A percentile compares a stretch with the other conserved stretches of the same genome.
Evolutionary conservation across 2,888 invertebrate genomes (phyloP).

Genomic region (Pyrrhia umbra): DNA sequence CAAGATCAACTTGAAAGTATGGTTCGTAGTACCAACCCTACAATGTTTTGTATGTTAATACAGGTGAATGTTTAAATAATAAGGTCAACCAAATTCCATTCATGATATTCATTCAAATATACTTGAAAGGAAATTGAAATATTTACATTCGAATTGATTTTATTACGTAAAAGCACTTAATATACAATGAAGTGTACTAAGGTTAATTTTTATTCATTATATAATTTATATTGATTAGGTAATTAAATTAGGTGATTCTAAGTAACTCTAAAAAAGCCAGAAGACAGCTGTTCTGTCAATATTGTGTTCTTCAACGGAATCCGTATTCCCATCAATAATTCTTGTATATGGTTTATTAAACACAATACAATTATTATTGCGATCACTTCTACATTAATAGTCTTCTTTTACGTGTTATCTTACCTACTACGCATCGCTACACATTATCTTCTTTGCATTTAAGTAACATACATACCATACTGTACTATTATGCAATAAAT

Average conservation of each 20-base stretch:
- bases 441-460: background rate
- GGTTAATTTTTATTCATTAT: conserved; percentile 37
- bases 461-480: background rate
- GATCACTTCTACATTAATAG: background rate
- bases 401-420: background rate
- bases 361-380: background rate
- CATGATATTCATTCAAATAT: conserved; percentile 68
- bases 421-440: background rate
- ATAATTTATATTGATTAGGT: conserved; percentile 20
- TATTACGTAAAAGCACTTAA: conserved; percentile 43
- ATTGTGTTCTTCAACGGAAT: no score
- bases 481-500: background rate
- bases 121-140: conserved; percentile 78
- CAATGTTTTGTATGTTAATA: conserved; percentile 73
- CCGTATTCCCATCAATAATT: background rate
- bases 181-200: conserved; percentile 41
- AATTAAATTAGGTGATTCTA: background rate
- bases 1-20: background rate
- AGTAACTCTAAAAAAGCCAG: no score
- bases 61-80: conserved; percentile 65
- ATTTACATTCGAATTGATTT: conserved; percentile 79
- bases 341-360: background rate
- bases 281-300: no score
- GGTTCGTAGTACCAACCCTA: conserved; percentile 8
- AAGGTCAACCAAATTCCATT: conserved; percentile 67